Base-by-base conservation (phyloP, 2,888 invertebrate species). In the Terebella lapidaria region DNA sequence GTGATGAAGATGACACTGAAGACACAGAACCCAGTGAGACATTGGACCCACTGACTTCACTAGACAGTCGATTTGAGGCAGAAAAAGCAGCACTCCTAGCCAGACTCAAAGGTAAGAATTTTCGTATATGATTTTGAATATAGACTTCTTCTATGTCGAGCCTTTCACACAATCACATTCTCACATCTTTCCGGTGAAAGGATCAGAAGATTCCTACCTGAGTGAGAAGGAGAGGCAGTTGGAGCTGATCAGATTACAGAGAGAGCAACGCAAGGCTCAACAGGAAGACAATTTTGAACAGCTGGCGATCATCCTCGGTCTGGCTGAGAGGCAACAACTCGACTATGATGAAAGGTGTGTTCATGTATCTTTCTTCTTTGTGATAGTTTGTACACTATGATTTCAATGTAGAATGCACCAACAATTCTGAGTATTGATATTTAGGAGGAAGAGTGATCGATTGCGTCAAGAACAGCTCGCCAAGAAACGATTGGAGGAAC, bases 11-110 rank as follows among this genome's bases (percentile, higher is more conserved):
- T 20, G 60, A 61, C 2, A 30, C 18, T 4, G 57, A 47, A 20
- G 56, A 30, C 18, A 59, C 29, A 20, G 57, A 60, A 4, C 10
- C 3, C n/a, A 10, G 10, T n/a, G 49, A 54, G 30, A n/a, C 52
- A 10, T 47, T n/a, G 20, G 59, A 57, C 27, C 25, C 56, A 2
- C 54, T 68, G 45, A 53, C 42, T 10, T 63, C 58, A 25, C 67
- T 77, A 15, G 65, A 74, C 55, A 63, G 63, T 35, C 67, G 71
- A 51, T 71, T 70, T 59, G 73, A 76, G 52, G 71, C 70, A 51
- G 76, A 75, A 63, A 73, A 71, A 47, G 70, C 65, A 27, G 61
- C 61, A 20, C 53, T 61, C 3, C 35, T 66, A 46, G 53, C 52
- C 2, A 42, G 45, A 25, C 61, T 63, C 4, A 56, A 57, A 54